Evolutionary conservation across 1,140 invertebrate genomes (phyloP).

Genomic region (Zaprionus vittiger): DNA sequence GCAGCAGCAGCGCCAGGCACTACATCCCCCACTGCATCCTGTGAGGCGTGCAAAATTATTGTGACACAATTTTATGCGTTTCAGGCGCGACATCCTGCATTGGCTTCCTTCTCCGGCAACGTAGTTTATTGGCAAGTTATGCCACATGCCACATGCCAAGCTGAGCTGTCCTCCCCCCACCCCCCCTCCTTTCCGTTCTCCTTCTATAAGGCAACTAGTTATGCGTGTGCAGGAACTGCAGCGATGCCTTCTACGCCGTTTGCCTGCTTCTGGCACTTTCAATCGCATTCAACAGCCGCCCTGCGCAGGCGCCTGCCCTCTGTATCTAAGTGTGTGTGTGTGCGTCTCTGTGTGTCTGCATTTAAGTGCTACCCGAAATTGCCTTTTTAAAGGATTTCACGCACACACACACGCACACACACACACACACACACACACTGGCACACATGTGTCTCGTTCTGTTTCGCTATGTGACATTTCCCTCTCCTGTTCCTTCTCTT

Average conservation of each 20-base stretch:
- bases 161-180: neutral
- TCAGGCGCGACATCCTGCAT: conserved; percentile 45
- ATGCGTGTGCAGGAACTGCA: conserved; percentile 55
- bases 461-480: conserved; percentile 30
- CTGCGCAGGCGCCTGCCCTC: conserved; percentile 36
- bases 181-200: neutral
- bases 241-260: conserved; percentile 9
- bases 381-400: conserved; percentile 81
- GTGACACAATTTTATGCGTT: conserved; percentile 80
- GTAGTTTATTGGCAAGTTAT: conserved; percentile 59
- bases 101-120: conserved; percentile 31
- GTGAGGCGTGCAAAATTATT: conserved; percentile 74
- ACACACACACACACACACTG: conserved; percentile 41
- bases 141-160: conserved; percentile 66
- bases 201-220: conserved; percentile 61
- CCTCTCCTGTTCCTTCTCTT: neutral
- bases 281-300: conserved; percentile 44
- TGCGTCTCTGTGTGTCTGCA: conserved; percentile 62
- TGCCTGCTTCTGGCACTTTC: conserved; percentile 17
- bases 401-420: conserved; percentile 49
- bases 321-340: neutral
- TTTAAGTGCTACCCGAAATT: conserved; percentile 81
- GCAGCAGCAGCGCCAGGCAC: conserved; percentile 12
- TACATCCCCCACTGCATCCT: conserved; percentile 72
- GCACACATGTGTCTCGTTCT: conserved; percentile 46